These are phyloP conservation scores for Zeugodacus cucurbitae DNA, from an alignment of 1,140 invertebrate species.

Conservation along the genomic window DNA sequence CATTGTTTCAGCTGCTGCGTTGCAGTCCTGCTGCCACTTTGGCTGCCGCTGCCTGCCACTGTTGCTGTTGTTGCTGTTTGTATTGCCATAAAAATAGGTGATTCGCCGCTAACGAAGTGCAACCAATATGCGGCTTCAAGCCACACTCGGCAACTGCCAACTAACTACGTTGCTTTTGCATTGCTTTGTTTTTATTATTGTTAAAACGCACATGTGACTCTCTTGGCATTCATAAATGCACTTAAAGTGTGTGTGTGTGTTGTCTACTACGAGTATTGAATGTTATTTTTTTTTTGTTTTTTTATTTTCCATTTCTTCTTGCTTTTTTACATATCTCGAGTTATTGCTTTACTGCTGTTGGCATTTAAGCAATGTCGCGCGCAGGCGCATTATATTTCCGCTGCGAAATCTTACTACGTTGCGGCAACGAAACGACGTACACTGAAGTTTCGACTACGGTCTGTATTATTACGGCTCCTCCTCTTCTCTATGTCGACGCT, in stretches of 20 bases:
- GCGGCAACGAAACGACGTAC: not conserved
- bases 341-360: constrained; percentile 28
- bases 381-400: constrained; percentile 33
- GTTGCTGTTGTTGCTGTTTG: not conserved
- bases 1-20: not conserved
- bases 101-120: constrained; percentile 27
- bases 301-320: no score
- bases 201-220: not conserved
- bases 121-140: not conserved
- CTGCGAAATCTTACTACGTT: not conserved
- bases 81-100: constrained; percentile 27
- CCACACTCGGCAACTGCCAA: not conserved
- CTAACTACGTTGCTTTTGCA: not conserved
- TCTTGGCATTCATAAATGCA: not conserved
- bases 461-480: no score
- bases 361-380: constrained; percentile 45
- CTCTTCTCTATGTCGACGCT: no score
- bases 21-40: not conserved
- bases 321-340: not conserved
- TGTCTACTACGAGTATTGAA: no score
- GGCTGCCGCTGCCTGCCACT: not conserved
- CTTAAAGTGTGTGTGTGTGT: not conserved
- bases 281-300: no score
- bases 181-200: constrained; percentile 19
- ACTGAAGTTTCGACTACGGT: not conserved